These are phyloP conservation scores for Metopolophium dirhodum DNA, from an alignment of 1,140 invertebrate species.

Conservation along the genomic window DNA sequence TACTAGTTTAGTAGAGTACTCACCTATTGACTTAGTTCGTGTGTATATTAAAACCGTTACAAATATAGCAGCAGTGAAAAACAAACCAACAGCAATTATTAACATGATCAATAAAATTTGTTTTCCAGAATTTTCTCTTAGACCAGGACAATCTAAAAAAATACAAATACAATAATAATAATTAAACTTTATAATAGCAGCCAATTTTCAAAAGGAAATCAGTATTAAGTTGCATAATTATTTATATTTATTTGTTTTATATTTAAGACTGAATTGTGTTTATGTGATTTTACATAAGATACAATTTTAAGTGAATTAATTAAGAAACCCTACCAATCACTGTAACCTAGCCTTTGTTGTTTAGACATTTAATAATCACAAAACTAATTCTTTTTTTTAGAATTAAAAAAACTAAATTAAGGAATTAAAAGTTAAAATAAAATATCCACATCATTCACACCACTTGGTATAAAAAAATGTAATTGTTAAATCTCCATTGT, in stretches of 20 bases:
- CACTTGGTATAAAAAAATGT: not conserved
- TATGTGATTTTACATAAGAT: not conserved
- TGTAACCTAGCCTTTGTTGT: not conserved
- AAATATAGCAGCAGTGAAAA: constrained; percentile 48
- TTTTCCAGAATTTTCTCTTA: constrained; percentile 29
- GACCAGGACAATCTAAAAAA: constrained; percentile 34
- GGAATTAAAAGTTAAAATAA: not conserved
- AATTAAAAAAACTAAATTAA: not conserved
- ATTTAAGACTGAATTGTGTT: not conserved
- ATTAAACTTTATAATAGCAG: not conserved
- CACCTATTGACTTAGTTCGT: constrained; percentile 46
- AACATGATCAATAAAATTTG: constrained; percentile 44
- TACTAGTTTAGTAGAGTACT: not conserved
- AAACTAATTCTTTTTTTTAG: not conserved
- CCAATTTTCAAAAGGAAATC: not conserved
- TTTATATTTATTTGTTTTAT: not conserved
- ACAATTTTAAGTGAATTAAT: too few relatives aligned
- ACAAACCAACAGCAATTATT: constrained; percentile 39
- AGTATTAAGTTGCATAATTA: not conserved
- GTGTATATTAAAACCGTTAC: constrained; percentile 45
- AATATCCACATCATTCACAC: constrained; percentile 2
- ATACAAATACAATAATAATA: not conserved
- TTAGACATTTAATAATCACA: not conserved
- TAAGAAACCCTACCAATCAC: too few relatives aligned
- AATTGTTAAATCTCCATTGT: not conserved